phyloP scores from a whole-genome alignment of 2,113 vertebrate species.

The Arizona elegans region DNA sequence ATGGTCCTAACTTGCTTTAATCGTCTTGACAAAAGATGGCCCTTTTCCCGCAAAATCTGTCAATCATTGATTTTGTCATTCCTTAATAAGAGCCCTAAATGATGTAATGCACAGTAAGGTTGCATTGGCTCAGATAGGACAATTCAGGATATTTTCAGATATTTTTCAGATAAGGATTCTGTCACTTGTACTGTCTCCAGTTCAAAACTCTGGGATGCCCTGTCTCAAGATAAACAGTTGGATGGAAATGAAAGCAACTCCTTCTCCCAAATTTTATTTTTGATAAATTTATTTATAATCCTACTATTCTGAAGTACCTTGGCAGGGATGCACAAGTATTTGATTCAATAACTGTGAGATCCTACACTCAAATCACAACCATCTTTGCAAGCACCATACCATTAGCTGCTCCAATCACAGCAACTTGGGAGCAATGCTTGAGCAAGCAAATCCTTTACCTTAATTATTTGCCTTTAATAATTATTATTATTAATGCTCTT shows the following conservation, averaged over 20 bases:
- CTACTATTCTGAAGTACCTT: background rate
- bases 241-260: background rate
- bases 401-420: background rate
- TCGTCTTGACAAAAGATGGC: conserved; percentile 17
- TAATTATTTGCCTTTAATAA: background rate
- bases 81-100: conserved; percentile 5
- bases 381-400: background rate
- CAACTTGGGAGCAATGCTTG: background rate
- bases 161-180: background rate
- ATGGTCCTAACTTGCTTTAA: conserved; percentile 31
- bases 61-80: conserved; percentile 25
- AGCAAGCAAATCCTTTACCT: background rate
- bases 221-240: background rate
- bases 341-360: background rate
- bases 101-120: background rate
- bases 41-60: background rate
- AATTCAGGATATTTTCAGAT: background rate
- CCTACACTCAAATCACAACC: background rate
- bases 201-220: background rate
- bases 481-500: background rate
- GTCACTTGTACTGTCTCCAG: background rate
- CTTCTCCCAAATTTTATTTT: background rate
- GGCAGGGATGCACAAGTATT: background rate
- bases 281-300: background rate
- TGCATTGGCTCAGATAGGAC: background rate